These are phyloP conservation scores for Barbus barbus DNA, from an alignment of 2,113 vertebrate species.

Conservation along the genomic window DNA sequence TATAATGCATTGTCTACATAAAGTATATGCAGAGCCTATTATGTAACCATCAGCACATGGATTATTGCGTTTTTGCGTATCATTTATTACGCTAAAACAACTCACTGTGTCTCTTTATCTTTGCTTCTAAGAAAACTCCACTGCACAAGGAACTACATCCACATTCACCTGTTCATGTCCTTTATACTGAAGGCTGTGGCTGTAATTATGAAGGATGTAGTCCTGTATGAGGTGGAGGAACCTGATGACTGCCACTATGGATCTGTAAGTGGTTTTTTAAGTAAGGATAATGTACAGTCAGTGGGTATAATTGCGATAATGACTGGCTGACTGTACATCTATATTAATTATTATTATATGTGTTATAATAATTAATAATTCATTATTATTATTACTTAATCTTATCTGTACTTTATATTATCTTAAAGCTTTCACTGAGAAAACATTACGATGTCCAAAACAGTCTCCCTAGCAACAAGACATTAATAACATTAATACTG, in stretches of 20 bases:
- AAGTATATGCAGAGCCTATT: neutral
- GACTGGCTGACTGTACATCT: neutral
- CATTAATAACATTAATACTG: too few relatives aligned
- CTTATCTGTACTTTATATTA: neutral
- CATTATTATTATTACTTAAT: too few relatives aligned
- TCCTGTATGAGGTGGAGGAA: constrained; percentile 81
- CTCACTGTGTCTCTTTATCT: neutral
- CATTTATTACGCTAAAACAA: neutral
- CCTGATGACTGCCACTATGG: constrained; percentile 76
- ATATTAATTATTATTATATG: neutral
- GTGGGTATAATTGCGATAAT: neutral
- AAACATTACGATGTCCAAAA: neutral
- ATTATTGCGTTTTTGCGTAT: neutral
- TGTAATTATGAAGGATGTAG: constrained; percentile 89
- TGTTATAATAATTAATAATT: too few relatives aligned
- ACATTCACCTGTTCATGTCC: constrained; percentile 91
- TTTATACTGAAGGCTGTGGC: constrained; percentile 90
- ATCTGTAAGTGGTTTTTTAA: constrained; percentile 78
- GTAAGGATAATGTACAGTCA: neutral
- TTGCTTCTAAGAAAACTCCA: constrained; percentile 83
- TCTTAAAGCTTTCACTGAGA: neutral
- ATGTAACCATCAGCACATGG: neutral
- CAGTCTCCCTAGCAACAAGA: neutral
- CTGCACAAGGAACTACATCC: constrained; percentile 95
- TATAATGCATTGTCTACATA: neutral